Base-by-base conservation (phyloP, 2,113 vertebrate genomes). In the Cinclus mexicanus region DNA sequence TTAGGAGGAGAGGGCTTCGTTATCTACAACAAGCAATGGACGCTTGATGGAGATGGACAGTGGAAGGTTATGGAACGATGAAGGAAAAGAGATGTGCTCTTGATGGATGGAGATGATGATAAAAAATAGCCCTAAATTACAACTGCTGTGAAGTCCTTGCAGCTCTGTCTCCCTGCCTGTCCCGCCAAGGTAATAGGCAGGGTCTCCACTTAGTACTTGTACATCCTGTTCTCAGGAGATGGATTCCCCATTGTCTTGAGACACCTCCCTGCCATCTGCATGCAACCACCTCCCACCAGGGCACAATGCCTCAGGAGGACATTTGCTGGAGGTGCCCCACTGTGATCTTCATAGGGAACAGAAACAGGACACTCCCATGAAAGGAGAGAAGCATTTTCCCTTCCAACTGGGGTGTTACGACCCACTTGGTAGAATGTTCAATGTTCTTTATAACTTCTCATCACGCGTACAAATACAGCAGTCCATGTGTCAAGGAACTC, bases 331-430 rank as follows among this genome's bases (percentile, higher is more conserved):
- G 41, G 8, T 35, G 33, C 41, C 56, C 50, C 2, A 1, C 68
- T 50, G 72, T 20, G 64, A 70, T 55, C 33, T 31, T 83, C 46
- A 63, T 35, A 17, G 50, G 23, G 31, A 83, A 37, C 14, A 26
- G 55, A 86, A 77, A 37, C 12, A 26, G 13, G 17, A 33, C 19
- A 9, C 23, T 39, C 4, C 6, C 0, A 1, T 79, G 68, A 80
- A 93, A 88, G 14, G 6, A 2, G 26, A 86, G 53, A 70, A 50
- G 24, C 17, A 7, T 44, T 65, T 39, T 22, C 13, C 33, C 23
- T 33, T 42, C 47, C 1, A 37, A 1, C 50, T 52, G 3, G 19
- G 25, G 14, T 22, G 46, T 50, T 60, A 52, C 0, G 1, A 74
- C 28, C 44, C 19, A 20, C 33, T 37, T 35, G 21, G 12, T 59